Base-by-base conservation (phyloP, 2,113 vertebrate species). In the Sander lucioperca region DNA sequence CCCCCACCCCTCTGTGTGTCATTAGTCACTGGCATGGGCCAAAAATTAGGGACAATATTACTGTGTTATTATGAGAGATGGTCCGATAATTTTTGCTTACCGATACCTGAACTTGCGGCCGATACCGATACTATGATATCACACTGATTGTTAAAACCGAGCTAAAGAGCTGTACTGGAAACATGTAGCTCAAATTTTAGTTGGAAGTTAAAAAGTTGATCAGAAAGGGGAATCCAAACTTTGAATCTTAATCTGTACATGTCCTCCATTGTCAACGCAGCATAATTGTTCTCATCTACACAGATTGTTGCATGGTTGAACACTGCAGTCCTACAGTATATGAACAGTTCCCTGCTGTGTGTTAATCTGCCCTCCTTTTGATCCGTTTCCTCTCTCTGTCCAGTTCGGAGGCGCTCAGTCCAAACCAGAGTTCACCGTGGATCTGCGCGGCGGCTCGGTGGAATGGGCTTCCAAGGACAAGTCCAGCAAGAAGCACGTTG, bases 401-500 rank as follows among this genome's bases (percentile, higher is more conserved):
- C 87, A 95, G 97, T 99, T 99, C 91, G 98, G 98, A 62, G 95
- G 95, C 58, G 94, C 96, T 90, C 97, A 99, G 78, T 97, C 98
- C 68, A 98, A 98, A 87, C 97, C 97, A 6, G 98, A 99, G 94
- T 97, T 99, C 90, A 98, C 96, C 1, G 97, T 99, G 89, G 97
- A 99, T 81, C 95, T 99, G 62, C 96, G 91, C 83, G 98, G 98
- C 1, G 97, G 96, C 2, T 91, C 95, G 0, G 95, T 98, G 79
- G 97, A 98, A 0, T 96, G 97, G 96, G 98, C 98, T 25, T 95
- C 96, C 0, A 99, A 98, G 86, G 98, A 99, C 80, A 99, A 99
- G 92, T 99, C 98, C 82, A 99, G 98, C 95, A 99, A 98, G 92
- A 99, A 99, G 94, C 94, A 99, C 64, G 98, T 99, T 18, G 86